These are phyloP conservation scores for Channa striata DNA, from an alignment of 2,797 vertebrate genomes.

Conservation along the genomic window DNA sequence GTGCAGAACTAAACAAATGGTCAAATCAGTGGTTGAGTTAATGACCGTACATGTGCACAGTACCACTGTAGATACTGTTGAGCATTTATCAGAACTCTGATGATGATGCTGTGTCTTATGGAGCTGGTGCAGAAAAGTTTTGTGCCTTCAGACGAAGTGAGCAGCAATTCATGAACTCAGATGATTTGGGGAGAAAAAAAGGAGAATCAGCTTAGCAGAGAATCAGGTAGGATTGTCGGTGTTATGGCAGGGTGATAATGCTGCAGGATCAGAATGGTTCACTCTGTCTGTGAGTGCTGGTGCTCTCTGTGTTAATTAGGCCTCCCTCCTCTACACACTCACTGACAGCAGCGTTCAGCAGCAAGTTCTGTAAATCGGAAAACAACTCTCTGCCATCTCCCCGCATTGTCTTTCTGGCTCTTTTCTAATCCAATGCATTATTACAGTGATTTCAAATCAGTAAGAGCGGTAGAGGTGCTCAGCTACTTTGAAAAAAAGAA, in stretches of 20 bases:
- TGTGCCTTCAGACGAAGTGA: constrained; percentile 15
- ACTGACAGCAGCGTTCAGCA: constrained; percentile 46
- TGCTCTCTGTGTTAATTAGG: constrained; percentile 73
- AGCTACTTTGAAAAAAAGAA: not conserved
- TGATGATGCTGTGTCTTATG: constrained; percentile 7
- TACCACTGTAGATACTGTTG: constrained; percentile 4
- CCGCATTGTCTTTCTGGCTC: not conserved
- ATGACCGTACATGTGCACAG: constrained; percentile 23
- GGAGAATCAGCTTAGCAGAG: constrained; percentile 35
- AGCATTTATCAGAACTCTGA: constrained; percentile 3
- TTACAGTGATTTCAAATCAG: constrained; percentile 21
- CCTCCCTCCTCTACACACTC: constrained; percentile 37
- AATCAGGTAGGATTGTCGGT: constrained; percentile 49
- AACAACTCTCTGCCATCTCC: constrained; percentile 53
- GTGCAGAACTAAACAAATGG: not conserved
- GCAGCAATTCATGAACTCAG: constrained; percentile 35
- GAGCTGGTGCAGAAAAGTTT: not conserved
- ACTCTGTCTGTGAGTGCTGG: constrained; percentile 43
- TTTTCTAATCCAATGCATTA: constrained; percentile 22
- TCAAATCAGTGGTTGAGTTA: constrained; percentile 4
- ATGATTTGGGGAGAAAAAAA: constrained; percentile 25
- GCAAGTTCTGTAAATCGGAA: constrained; percentile 61
- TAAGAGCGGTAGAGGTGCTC: not conserved
- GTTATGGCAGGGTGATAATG: constrained; percentile 47
- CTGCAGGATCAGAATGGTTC: constrained; percentile 58